A percentile compares a stretch with the other conserved stretches of the same genome.
Evolutionary conservation across 2,113 vertebrate genomes (phyloP).

Genomic region (Ifrita kowaldi): DNA sequence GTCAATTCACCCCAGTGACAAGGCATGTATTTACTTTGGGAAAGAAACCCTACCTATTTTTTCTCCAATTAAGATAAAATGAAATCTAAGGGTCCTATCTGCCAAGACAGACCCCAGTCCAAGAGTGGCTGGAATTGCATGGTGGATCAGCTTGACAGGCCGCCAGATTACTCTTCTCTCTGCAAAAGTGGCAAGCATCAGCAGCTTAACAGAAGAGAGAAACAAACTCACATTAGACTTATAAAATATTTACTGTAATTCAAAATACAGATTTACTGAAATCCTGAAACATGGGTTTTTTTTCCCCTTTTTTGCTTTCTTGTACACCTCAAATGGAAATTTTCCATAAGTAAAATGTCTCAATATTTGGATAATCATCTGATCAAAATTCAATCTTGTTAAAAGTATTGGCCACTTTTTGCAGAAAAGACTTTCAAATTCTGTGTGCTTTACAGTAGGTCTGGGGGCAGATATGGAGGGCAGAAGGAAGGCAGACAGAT

Average conservation of each 20-base stretch:
- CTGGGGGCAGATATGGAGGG: neutral
- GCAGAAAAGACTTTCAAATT: neutral
- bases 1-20: neutral
- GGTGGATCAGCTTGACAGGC: neutral
- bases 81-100: neutral
- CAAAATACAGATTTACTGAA: neutral
- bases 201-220: neutral
- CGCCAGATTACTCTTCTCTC: neutral
- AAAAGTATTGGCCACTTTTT: neutral
- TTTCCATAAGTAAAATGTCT: neutral
- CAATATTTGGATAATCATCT: neutral
- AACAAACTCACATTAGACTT: neutral
- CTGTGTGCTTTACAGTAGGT: neutral
- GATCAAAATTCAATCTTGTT: neutral
- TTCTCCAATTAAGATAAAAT: neutral
- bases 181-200: neutral
- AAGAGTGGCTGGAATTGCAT: neutral
- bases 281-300: neutral
- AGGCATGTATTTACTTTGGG: neutral
- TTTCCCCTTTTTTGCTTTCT: neutral
- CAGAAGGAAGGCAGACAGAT: neutral
- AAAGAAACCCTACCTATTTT: conserved; percentile 9
- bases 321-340: neutral
- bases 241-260: neutral
- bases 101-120: neutral